These are phyloP conservation scores for Pseudococcus viburni DNA, from an alignment of 2,888 invertebrate genomes.

Conservation along the genomic window DNA sequence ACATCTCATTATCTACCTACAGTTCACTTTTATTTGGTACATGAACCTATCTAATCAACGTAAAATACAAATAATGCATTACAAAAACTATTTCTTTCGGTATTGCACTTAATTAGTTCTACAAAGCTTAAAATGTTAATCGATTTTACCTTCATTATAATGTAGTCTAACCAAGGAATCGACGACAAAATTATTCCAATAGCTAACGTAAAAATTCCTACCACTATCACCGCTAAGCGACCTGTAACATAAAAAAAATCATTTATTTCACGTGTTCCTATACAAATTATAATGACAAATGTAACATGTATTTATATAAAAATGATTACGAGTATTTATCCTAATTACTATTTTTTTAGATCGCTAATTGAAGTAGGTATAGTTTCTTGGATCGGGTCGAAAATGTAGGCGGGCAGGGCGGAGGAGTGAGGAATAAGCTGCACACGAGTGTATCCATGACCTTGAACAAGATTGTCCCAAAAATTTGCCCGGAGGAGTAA, in stretches of 20 bases:
- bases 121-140: slow-evolving; percentile 51
- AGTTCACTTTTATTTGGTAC: background rate
- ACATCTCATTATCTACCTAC: background rate
- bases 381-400: background rate
- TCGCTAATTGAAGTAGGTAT: background rate
- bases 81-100: background rate
- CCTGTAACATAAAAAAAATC: slow-evolving; percentile 76
- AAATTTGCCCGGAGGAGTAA: background rate
- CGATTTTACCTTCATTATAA: slow-evolving; percentile 82
- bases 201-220: slow-evolving; percentile 85
- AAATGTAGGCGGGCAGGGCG: background rate
- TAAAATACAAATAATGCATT: background rate
- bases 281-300: slow-evolving; percentile 15
- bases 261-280: slow-evolving; percentile 33
- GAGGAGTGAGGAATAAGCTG: background rate
- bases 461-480: background rate
- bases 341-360: background rate
- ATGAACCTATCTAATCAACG: too few species aligned
- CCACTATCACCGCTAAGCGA: slow-evolving; percentile 83
- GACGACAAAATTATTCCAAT: slow-evolving; percentile 85
- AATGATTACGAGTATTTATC: background rate
- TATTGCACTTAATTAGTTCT: background rate
- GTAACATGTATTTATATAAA: background rate
- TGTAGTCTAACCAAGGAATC: slow-evolving; percentile 90
- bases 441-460: background rate